A percentile compares a stretch with the other conserved stretches of the same genome.
phyloP scores from a whole-genome alignment of 1,140 invertebrate species.

The Orchesella cincta region DNA sequence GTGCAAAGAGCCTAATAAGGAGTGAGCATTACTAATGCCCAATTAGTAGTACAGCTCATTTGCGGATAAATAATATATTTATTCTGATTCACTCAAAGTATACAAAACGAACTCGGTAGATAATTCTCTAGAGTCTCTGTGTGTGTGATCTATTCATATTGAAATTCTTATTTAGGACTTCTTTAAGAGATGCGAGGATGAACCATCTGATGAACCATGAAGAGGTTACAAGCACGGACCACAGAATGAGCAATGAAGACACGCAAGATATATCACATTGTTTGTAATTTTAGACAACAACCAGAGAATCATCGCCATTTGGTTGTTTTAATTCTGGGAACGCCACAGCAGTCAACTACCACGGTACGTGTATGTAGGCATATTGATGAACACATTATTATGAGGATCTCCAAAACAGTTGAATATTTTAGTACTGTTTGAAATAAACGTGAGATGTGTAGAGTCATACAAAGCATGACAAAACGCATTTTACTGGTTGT shows the following conservation, averaged over 20 bases:
- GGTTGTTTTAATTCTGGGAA: too few relatives aligned
- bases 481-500: too few relatives aligned
- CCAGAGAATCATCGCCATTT: background rate
- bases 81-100: background rate
- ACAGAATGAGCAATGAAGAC: background rate
- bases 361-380: too few relatives aligned
- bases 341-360: too few relatives aligned
- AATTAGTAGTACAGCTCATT: slow-evolving; percentile 5
- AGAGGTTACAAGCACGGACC: background rate
- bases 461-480: too few relatives aligned
- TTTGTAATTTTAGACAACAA: background rate
- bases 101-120: background rate
- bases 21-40: background rate
- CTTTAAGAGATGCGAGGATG: background rate
- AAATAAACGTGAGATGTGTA: too few relatives aligned
- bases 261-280: background rate
- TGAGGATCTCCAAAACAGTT: background rate
- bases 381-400: background rate
- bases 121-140: background rate
- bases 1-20: background rate
- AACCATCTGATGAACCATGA: slow-evolving; percentile 17
- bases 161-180: background rate
- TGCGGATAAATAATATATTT: background rate
- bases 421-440: background rate
- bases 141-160: slow-evolving; percentile 11